Conservation (phyloP, 2,888 invertebrate genomes). For the Sisyra nigra region DNA sequence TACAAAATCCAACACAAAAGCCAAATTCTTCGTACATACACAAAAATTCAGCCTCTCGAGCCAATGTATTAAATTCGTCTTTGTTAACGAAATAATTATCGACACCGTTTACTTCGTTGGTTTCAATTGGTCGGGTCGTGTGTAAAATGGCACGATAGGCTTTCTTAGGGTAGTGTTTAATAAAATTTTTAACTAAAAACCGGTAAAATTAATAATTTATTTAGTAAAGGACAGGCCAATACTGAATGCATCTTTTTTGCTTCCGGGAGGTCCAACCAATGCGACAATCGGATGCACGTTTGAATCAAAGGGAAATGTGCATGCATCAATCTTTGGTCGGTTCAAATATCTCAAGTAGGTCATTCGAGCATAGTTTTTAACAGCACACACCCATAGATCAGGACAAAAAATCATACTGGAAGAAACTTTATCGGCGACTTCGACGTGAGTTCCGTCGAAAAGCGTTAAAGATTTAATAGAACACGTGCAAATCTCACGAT, state of each 20-base stretch:
- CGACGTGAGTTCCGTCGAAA: slow-evolving; percentile 23
- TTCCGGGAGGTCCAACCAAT: slow-evolving; percentile 26
- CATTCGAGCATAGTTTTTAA: slow-evolving; percentile 20
- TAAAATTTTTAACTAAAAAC: slow-evolving; percentile 1
- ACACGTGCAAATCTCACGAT: slow-evolving; percentile 22
- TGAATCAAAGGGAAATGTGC: slow-evolving; percentile 23
- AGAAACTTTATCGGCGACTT: slow-evolving; percentile 20
- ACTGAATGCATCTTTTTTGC: slow-evolving; percentile 17
- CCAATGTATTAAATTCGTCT: neutral
- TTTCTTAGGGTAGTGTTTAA: neutral
- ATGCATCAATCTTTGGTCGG: slow-evolving; percentile 19
- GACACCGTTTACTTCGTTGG: neutral
- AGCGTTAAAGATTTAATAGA: slow-evolving; percentile 21
- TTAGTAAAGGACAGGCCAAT: neutral
- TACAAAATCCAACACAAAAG: slow-evolving; percentile 1
- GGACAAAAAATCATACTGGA: slow-evolving; percentile 19
- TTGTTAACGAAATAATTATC: neutral
- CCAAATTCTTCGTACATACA: neutral
- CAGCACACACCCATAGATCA: slow-evolving; percentile 18
- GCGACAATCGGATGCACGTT: slow-evolving; percentile 24
- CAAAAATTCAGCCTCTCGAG: slow-evolving; percentile 1
- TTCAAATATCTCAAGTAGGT: slow-evolving; percentile 22
- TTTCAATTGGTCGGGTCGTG: neutral
- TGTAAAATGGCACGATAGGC: neutral
- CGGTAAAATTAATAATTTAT: neutral